Percentiles rank a stretch among this genome's conserved stretches.
Evolutionary conservation across 2,888 invertebrate species (phyloP).

Genomic region (Chymomyza fuscimana): DNA sequence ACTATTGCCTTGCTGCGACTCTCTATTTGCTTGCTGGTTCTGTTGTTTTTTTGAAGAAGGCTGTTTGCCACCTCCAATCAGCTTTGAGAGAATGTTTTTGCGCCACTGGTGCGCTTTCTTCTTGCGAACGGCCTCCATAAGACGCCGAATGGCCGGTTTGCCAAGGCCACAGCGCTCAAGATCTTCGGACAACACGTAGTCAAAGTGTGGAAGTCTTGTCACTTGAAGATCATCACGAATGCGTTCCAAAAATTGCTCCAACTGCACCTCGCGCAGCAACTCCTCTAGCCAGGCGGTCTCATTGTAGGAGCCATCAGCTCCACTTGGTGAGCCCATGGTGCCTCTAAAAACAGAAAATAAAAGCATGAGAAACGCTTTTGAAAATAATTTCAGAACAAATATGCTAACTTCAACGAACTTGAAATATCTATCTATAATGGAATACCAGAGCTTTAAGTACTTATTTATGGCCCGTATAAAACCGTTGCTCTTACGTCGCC

Average conservation of each 20-base stretch:
- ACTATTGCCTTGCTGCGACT: conserved; percentile 31
- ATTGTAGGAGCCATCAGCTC: conserved; percentile 44
- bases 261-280: conserved; percentile 92
- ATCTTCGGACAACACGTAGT: conserved; percentile 97
- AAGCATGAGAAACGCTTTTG: neutral
- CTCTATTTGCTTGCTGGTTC: conserved; percentile 38
- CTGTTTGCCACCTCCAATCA: conserved; percentile 84
- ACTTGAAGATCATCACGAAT: conserved; percentile 96
- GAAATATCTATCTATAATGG: neutral
- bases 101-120: conserved; percentile 90
- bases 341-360: conserved; percentile 14
- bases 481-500: neutral
- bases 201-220: conserved; percentile 96
- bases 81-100: conserved; percentile 89
- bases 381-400: neutral
- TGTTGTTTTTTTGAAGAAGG: conserved; percentile 79
- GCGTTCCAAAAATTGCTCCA: conserved; percentile 93
- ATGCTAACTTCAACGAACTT: neutral
- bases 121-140: conserved; percentile 95
- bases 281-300: conserved; percentile 84
- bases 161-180: conserved; percentile 96
- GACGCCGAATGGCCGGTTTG: conserved; percentile 93
- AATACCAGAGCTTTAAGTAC: neutral
- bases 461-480: neutral
- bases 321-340: conserved; percentile 54